phyloP scores from a whole-genome alignment of 2,113 vertebrate species.

The Myanophis thanlyinensis region DNA sequence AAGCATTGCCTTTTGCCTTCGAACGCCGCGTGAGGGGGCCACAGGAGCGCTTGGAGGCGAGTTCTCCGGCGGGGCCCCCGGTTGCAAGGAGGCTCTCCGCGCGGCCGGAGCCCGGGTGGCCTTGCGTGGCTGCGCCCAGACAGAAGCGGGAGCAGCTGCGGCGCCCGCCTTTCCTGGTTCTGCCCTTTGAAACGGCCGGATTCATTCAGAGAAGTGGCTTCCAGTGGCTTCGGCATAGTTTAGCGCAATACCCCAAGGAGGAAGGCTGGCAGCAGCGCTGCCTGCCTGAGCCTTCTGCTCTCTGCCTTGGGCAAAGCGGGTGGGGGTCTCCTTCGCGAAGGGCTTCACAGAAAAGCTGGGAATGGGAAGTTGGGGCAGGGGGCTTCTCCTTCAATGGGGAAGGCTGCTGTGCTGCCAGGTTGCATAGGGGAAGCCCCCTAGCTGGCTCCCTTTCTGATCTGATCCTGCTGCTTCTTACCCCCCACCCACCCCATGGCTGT shows the following conservation, averaged over 20 bases:
- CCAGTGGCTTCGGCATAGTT: neutral
- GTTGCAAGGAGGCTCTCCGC: neutral
- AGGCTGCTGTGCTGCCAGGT: neutral
- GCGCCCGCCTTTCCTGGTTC: too few species aligned
- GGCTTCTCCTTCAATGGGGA: neutral
- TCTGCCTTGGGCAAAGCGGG: too few species aligned
- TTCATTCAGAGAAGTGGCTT: neutral
- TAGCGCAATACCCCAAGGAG: neutral
- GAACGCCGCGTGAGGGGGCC: neutral
- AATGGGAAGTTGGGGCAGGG: neutral
- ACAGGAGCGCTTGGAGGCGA: too few species aligned
- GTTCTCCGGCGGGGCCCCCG: neutral
- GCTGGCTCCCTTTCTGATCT: neutral
- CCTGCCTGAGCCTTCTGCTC: too few species aligned
- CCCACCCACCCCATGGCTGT: constrained; percentile 33
- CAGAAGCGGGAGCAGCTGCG: neutral
- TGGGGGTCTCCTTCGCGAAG: too few species aligned
- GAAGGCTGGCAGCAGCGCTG: too few species aligned
- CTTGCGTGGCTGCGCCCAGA: neutral
- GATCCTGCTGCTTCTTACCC: neutral
- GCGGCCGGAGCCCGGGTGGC: too few species aligned
- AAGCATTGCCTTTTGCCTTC: neutral
- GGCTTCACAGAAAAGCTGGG: neutral
- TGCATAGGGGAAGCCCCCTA: neutral
- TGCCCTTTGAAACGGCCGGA: too few species aligned